Evolutionary conservation across 2,888 invertebrate species (phyloP).

Genomic region (Brachyptera risi): DNA sequence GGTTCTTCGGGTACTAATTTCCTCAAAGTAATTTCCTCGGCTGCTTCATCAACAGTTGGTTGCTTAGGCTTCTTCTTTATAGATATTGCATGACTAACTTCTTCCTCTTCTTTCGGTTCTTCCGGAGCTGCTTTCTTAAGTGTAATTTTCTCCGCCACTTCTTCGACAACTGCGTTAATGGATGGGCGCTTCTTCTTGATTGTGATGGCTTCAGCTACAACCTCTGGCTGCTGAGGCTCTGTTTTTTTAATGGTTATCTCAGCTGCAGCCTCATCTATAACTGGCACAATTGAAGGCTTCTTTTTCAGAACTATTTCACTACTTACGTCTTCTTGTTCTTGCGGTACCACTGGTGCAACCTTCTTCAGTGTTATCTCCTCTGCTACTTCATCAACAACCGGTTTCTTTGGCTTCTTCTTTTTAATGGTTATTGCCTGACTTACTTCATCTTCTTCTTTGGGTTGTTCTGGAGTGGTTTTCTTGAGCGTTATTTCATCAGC

Average conservation of each 20-base stretch:
- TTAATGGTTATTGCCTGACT: conserved; percentile 35
- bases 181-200: conserved; percentile 32
- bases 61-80: conserved; percentile 32
- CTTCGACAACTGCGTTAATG: conserved; percentile 17
- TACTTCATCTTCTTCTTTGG: conserved; percentile 37
- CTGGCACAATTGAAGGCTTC: conserved; percentile 50
- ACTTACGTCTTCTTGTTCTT: conserved; percentile 48
- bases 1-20: conserved; percentile 26
- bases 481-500: conserved; percentile 45
- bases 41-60: conserved; percentile 32
- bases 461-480: conserved; percentile 37
- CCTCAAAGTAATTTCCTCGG: conserved; percentile 34
- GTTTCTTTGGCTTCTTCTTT: conserved; percentile 29
- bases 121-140: conserved; percentile 22
- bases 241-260: conserved; percentile 41
- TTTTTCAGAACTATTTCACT: conserved; percentile 71
- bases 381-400: conserved; percentile 40
- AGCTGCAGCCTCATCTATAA: conserved; percentile 44
- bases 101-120: conserved; percentile 38
- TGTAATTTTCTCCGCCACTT: conserved; percentile 37
- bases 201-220: conserved; percentile 37
- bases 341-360: conserved; percentile 43
- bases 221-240: conserved; percentile 37
- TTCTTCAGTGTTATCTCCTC: conserved; percentile 54
- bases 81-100: conserved; percentile 46